Evolutionary conservation across 2,888 invertebrate genomes (phyloP), one percentile per base, ranked within the genome.

Genomic region (Cotesia congregata): DNA sequence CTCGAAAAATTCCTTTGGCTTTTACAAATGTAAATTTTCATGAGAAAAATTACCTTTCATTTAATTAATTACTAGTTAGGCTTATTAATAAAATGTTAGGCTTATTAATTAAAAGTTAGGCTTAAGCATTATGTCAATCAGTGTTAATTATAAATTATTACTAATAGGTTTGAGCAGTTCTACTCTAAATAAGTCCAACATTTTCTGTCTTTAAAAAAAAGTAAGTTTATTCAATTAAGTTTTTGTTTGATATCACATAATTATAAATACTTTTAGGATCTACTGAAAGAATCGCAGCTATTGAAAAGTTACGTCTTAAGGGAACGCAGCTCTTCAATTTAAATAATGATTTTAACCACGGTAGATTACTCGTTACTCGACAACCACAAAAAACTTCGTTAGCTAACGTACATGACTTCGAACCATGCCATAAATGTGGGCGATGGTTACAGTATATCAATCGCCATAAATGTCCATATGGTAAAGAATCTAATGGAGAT

Each of bases 341-440:
- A n/a, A n/a, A 62, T 20, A 7, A 20, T n/a, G 62, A 17, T 62
- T 62, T 62, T 5, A 62, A 62, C n/a, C 62, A 62, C 5, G 62
- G 62, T 5, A n/a, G 15, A 17, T 20, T 17, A 6, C 17, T 62
- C 15, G 62, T 62, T 6, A 17, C 62, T 7, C 7, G 62, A n/a
- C 62, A 62, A 17, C 62, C 17, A 17, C 62, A 20, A 17, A n/a
- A 12, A 5, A 5, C 15, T n/a, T 62, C 62, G 7, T 5, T 17
- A 15, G 62, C 62, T 17, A 62, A 3, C 15, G 62, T 15, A 17
- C 1, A 17, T 17, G 20, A 62, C 15, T 62, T n/a, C 15, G 17
- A 62, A 5, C 62, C 62, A 17, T 62, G 62, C 15, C 62, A 15
- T 20, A 62, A 62, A 62, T 62, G 17, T 17, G 62, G 62, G 20